Evolutionary conservation across 2,797 vertebrate species (phyloP).

Genomic region (Triplophysa bombifrons): DNA sequence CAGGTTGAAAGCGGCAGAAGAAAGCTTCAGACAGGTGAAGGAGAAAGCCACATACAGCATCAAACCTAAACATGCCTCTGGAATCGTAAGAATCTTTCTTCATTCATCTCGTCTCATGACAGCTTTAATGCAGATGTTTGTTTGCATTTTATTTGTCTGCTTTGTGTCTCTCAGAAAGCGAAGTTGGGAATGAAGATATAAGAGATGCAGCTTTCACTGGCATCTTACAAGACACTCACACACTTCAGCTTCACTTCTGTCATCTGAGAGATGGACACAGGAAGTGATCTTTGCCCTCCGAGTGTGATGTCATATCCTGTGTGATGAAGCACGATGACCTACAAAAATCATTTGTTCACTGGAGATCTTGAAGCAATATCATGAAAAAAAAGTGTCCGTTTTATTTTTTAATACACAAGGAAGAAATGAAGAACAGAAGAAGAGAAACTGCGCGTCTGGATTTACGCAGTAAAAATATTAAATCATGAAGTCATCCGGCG

Average conservation of each 20-base stretch:
- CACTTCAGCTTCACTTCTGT: neutral
- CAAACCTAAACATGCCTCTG: slow-evolving; percentile 92
- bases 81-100: slow-evolving; percentile 83
- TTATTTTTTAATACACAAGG: slow-evolving; percentile 19
- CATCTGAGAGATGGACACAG: slow-evolving; percentile 6
- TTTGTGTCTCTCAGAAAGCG: slow-evolving; percentile 86
- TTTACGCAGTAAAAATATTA: no score
- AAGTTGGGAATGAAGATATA: slow-evolving; percentile 96
- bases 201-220: slow-evolving; percentile 52
- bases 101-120: neutral
- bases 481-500: neutral
- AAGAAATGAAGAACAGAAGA: neutral
- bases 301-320: slow-evolving; percentile 29
- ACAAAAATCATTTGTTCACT: neutral
- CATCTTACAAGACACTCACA: slow-evolving; percentile 1
- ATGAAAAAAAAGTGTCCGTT: neutral
- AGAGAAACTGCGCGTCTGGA: neutral
- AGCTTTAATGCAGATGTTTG: no score
- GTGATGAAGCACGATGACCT: neutral
- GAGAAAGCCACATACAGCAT: slow-evolving; percentile 92
- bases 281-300: slow-evolving; percentile 8
- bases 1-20: slow-evolving; percentile 92
- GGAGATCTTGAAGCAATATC: slow-evolving; percentile 4
- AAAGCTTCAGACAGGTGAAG: slow-evolving; percentile 90
- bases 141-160: neutral